Evolutionary conservation across 53 echinoderm and acorn worm genomes (phyloP), one percentile per base, ranked within the genome.

Genomic region (Luidia sarsii): DNA sequence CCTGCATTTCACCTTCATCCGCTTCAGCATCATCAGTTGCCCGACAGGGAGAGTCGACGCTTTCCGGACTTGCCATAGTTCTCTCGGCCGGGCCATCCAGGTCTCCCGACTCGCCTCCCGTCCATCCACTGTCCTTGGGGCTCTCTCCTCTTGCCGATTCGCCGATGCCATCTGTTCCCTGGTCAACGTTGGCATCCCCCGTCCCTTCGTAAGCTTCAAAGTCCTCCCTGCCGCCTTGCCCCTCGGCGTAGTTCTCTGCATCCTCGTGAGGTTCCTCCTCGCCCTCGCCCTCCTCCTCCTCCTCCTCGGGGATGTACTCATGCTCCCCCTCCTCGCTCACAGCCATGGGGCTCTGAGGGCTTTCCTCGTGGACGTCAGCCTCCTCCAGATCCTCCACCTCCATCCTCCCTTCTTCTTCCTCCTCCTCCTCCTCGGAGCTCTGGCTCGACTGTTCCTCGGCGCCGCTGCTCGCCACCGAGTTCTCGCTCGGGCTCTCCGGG

Each of bases 401-500:
- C 36, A 60, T 25, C 13, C 32, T 34, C 18, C 28, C 52, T 14
- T 39, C 79, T 49, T 70, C 36, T 18, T 16, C 38, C 21, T 87
- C 57, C 16, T 37, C 50, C 33, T 38, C 48, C 46, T 22, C 45
- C 37, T 22, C 70, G 19, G 60, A 39, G 57, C 69, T 48, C 6
- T 62, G 59, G 24, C 36, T 25, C 34, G 49, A 38, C 45, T 57
- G 39, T 14, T 27, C 62, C 48, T 79, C 87, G 30, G 68, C 45
- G 21, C 28, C 29, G 70, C 80, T 87, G 29, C 71, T 64, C 25
- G 18, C 56, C 5, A 67, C 67, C 25, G 71, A 70, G 71, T 24
- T 71, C 19, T 29, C 53, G 23, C 63, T 70, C 1, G 87, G 87
- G 36, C 80, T 80, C 28, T 70, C 70, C 23, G 87, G 87, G 4